phyloP scores from a whole-genome alignment of 2,113 vertebrate genomes.

The Trachemys scripta region DNA sequence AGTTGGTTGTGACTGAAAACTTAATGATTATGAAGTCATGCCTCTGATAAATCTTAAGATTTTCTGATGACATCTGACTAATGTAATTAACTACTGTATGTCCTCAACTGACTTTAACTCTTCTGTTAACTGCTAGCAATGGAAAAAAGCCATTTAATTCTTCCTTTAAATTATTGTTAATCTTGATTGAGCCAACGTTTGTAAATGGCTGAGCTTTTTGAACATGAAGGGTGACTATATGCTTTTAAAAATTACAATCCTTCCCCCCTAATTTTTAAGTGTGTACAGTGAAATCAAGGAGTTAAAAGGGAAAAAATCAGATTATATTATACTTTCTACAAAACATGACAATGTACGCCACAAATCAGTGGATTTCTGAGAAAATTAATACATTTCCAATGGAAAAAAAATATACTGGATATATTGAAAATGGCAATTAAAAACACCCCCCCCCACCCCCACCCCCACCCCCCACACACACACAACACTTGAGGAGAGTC shows the following conservation, averaged over 20 bases:
- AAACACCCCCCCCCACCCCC: not conserved
- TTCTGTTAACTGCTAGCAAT: not conserved
- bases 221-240: conserved; percentile 8
- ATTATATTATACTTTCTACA: not conserved
- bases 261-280: not conserved
- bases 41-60: conserved; percentile 1
- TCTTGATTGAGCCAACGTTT: not conserved
- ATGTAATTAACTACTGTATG: not conserved
- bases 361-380: not conserved
- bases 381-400: not conserved
- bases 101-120: not conserved
- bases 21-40: conserved; percentile 31
- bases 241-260: not conserved
- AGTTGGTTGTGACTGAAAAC: conserved; percentile 40
- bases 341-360: not conserved
- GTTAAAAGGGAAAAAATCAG: not conserved
- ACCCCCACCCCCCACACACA: not conserved
- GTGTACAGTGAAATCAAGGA: not conserved
- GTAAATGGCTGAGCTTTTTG: not conserved
- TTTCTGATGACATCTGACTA: conserved; percentile 14
- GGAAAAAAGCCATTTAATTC: conserved; percentile 3
- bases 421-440: not conserved
- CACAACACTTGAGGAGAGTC: not conserved
- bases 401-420: not conserved
- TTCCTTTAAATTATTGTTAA: not conserved